A percentile compares a stretch with the other conserved stretches of the same genome.
Evolutionary conservation across 2,113 vertebrate genomes (phyloP).

Genomic region (Pseudopodoces humilis): DNA sequence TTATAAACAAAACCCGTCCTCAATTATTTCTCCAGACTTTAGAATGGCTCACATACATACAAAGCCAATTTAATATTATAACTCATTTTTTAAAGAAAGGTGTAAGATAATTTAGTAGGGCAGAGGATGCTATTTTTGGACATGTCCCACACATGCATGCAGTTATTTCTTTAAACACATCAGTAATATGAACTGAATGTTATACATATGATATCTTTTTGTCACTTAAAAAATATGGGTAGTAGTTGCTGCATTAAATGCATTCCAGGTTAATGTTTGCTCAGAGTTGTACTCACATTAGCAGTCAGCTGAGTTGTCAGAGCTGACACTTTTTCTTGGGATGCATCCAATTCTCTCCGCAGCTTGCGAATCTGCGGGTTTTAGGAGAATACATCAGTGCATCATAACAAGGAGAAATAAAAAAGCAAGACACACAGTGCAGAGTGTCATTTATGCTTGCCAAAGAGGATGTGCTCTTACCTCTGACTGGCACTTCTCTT

Average conservation of each 20-base stretch:
- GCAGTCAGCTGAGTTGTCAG: constrained; percentile 95
- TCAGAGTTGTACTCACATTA: constrained; percentile 82
- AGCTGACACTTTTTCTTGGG: constrained; percentile 97
- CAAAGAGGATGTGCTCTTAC: constrained; percentile 72
- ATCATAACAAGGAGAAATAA: background rate
- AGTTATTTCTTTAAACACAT: background rate
- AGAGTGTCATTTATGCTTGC: background rate
- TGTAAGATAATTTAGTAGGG: background rate
- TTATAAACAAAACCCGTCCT: background rate
- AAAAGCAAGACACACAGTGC: background rate
- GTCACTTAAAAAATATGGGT: background rate
- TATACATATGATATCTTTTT: background rate
- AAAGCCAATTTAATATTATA: background rate
- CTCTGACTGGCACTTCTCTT: constrained; percentile 98
- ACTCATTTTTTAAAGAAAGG: background rate
- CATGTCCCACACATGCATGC: background rate
- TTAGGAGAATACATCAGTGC: constrained; percentile 1
- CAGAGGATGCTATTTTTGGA: background rate
- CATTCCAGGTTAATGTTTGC: background rate
- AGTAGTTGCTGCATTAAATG: background rate
- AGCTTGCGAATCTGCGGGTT: constrained; percentile 89
- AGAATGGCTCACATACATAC: background rate
- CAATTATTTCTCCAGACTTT: background rate
- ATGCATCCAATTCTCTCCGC: constrained; percentile 92
- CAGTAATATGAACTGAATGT: fast-evolving